These are phyloP conservation scores for Dinocampus coccinellae DNA, from an alignment of 2,888 invertebrate genomes.

Conservation along the genomic window DNA sequence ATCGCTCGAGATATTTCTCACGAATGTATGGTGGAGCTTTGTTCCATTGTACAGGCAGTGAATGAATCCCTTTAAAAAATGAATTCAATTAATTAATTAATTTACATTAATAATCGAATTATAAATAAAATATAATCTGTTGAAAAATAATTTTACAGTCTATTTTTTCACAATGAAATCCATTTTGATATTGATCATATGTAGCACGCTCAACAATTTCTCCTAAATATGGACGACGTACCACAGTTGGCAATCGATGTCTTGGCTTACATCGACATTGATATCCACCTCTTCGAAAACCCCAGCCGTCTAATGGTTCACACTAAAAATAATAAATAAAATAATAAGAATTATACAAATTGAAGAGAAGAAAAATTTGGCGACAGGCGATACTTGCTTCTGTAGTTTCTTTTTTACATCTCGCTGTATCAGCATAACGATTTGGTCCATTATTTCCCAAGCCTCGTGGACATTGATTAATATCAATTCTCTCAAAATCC, in stretches of 20 bases:
- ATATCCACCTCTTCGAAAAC: conserved; percentile 94
- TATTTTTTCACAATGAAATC: conserved; percentile 90
- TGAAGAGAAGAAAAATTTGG: neutral
- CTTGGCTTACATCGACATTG: conserved; percentile 94
- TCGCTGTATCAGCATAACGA: conserved; percentile 87
- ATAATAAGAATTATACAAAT: neutral
- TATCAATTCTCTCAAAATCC: conserved; percentile 96
- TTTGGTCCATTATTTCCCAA: conserved; percentile 91
- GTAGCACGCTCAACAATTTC: conserved; percentile 95
- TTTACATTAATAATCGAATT: neutral
- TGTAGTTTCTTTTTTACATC: conserved; percentile 92
- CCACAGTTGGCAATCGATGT: conserved; percentile 86
- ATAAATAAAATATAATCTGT: neutral
- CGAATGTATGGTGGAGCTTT: conserved; percentile 79
- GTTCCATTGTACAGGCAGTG: conserved; percentile 87
- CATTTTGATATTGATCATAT: conserved; percentile 91
- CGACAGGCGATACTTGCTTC: conserved; percentile 73
- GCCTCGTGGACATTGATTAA: conserved; percentile 95
- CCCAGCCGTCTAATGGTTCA: conserved; percentile 96
- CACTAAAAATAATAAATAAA: conserved; percentile 74
- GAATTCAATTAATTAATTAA: neutral
- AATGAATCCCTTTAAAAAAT: conserved; percentile 81
- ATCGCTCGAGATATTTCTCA: conserved; percentile 80
- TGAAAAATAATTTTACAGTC: conserved; percentile 79
- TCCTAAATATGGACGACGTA: conserved; percentile 91